These are phyloP conservation scores for Mastigias papua DNA, from an alignment of 30 jellyfish, hydroid and myxozoan genomes.

Conservation along the genomic window DNA sequence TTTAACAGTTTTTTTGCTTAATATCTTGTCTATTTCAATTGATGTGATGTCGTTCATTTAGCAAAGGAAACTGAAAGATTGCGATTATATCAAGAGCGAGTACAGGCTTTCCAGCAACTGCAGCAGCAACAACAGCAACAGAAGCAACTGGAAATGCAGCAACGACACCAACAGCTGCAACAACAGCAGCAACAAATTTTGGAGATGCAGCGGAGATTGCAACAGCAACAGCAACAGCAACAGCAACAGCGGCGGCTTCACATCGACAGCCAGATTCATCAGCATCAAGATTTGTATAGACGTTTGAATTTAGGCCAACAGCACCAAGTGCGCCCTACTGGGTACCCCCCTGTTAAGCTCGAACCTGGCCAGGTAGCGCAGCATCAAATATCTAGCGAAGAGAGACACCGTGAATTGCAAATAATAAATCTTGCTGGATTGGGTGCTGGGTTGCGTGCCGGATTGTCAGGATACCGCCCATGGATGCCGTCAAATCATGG, in stretches of 20 bases:
- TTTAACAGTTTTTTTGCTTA: background rate
- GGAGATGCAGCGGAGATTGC: slow-evolving; percentile 37
- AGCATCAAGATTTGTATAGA: slow-evolving; percentile 24
- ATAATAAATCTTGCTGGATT: slow-evolving; percentile 40
- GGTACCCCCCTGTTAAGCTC: background rate
- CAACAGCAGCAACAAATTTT: background rate
- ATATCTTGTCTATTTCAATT: background rate
- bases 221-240: slow-evolving; percentile 41
- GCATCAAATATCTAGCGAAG: slow-evolving; percentile 33
- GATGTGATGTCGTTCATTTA: background rate
- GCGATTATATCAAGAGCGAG: slow-evolving; percentile 45
- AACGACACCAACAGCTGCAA: slow-evolving; percentile 36
- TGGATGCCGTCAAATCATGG: slow-evolving; percentile 22
- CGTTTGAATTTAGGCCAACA: background rate
- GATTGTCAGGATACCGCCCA: background rate
- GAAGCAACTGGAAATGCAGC: slow-evolving; percentile 8
- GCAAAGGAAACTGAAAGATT: slow-evolving; percentile 49
- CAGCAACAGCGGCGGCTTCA: too few relatives aligned
- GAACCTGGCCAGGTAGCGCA: slow-evolving; percentile 2
- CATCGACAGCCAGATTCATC: slow-evolving; percentile 36
- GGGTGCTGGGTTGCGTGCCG: slow-evolving; percentile 8
- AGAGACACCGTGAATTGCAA: slow-evolving; percentile 49
- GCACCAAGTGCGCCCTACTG: background rate
- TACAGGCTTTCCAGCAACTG: slow-evolving; percentile 46
- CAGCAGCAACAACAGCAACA: slow-evolving; percentile 54